These are phyloP conservation scores for Mormyrus hasselquistii DNA, from an alignment of 2,797 vertebrate genomes.

Conservation along the genomic window DNA sequence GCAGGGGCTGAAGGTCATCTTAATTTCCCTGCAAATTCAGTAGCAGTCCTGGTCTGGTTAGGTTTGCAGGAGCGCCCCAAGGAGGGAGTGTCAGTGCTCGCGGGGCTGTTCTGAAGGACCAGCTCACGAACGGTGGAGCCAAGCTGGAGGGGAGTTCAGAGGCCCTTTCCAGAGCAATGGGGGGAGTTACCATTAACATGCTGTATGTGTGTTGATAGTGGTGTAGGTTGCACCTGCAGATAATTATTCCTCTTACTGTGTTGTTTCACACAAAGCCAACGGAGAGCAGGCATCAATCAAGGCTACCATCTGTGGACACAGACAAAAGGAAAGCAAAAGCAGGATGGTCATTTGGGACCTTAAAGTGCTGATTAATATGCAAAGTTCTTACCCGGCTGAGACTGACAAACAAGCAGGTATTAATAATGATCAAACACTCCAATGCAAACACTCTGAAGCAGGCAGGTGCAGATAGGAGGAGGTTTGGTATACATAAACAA, in stretches of 20 bases:
- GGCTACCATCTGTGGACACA: not conserved
- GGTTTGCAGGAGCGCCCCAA: not conserved
- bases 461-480: not conserved
- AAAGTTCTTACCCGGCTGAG: not conserved
- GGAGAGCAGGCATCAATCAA: not conserved
- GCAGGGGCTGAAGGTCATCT: not conserved
- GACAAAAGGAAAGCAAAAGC: not conserved
- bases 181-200: not conserved
- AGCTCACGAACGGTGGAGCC: not conserved
- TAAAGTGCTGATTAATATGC: slow-evolving; percentile 2
- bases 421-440: slow-evolving; percentile 4
- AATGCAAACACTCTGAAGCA: not conserved
- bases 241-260: not conserved
- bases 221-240: not conserved
- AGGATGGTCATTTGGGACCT: not conserved
- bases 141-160: not conserved
- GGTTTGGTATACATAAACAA: not conserved
- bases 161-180: not conserved
- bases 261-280: not conserved
- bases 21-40: not conserved
- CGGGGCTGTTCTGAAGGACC: not conserved
- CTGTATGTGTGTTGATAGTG: not conserved
- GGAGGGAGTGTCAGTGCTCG: not conserved
- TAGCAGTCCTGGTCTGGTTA: not conserved
- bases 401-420: not conserved